These are phyloP conservation scores for Agrochola circellaris DNA, from an alignment of 2,888 invertebrate species.

Conservation along the genomic window DNA sequence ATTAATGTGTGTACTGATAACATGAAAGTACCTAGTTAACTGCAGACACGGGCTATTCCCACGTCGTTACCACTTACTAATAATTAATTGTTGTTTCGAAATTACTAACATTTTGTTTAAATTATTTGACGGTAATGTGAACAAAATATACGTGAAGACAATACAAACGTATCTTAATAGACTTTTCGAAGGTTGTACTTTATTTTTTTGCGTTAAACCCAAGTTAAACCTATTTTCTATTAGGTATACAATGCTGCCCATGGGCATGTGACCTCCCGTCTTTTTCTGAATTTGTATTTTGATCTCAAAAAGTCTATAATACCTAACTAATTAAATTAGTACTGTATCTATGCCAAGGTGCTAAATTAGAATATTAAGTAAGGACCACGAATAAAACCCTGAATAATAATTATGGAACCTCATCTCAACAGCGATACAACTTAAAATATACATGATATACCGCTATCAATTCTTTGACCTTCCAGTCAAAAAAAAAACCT, in stretches of 20 bases:
- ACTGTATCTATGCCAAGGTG: conserved; percentile 16
- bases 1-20: conserved; percentile 72
- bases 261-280: too few relatives aligned
- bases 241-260: too few relatives aligned
- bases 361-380: conserved; percentile 10
- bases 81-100: not conserved
- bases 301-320: not conserved
- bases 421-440: conserved; percentile 13
- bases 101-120: not conserved
- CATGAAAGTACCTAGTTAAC: conserved; percentile 44
- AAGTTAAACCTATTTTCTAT: not conserved
- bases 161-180: not conserved
- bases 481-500: not conserved
- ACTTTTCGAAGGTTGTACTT: not conserved
- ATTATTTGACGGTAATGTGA: not conserved
- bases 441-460: conserved; percentile 1
- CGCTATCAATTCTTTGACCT: conserved; percentile 3
- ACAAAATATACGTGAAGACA: not conserved
- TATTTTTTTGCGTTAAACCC: not conserved
- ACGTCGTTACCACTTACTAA: conserved; percentile 15
- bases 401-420: not conserved
- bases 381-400: conserved; percentile 4
- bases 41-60: conserved; percentile 65
- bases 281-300: too few relatives aligned
- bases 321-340: not conserved